Conservation (phyloP, 2,888 invertebrate species). For the Cactoblastis cactorum region DNA sequence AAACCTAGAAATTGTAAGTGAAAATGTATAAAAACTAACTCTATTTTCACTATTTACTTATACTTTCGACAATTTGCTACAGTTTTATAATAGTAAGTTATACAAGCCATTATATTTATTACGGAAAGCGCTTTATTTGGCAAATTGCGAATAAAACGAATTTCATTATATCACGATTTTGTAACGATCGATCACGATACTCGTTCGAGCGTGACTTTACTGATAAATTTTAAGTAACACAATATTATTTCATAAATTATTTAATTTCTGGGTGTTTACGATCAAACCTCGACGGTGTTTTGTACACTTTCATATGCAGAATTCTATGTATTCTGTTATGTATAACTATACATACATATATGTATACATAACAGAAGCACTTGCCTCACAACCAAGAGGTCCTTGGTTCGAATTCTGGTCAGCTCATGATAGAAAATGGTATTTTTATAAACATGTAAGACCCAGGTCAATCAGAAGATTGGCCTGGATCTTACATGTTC, state of each 20-base stretch:
- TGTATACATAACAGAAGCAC: too few species aligned
- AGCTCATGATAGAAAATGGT: too few species aligned
- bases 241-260: conserved; percentile 3
- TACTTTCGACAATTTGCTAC: conserved; percentile 24
- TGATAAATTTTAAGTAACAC: neutral
- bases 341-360: too few species aligned
- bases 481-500: too few species aligned
- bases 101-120: conserved; percentile 30
- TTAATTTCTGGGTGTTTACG: too few species aligned
- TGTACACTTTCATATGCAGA: too few species aligned
- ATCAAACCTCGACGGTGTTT: too few species aligned
- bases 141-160: conserved; percentile 33
- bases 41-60: conserved; percentile 14
- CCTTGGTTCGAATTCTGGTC: too few species aligned
- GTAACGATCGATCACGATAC: conserved; percentile 31
- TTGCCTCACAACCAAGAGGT: too few species aligned
- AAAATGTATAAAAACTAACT: neutral
- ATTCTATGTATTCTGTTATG: too few species aligned
- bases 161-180: conserved; percentile 38
- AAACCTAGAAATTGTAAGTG: neutral
- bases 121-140: conserved; percentile 38
- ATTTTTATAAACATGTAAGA: too few species aligned
- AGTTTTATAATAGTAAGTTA: conserved; percentile 27
- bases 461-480: too few species aligned
- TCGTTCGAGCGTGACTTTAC: conserved; percentile 19